Evolutionary conservation across 2,888 invertebrate genomes (phyloP), one percentile per base, ranked within the genome.

Genomic region (Halocaridina rubra): DNA sequence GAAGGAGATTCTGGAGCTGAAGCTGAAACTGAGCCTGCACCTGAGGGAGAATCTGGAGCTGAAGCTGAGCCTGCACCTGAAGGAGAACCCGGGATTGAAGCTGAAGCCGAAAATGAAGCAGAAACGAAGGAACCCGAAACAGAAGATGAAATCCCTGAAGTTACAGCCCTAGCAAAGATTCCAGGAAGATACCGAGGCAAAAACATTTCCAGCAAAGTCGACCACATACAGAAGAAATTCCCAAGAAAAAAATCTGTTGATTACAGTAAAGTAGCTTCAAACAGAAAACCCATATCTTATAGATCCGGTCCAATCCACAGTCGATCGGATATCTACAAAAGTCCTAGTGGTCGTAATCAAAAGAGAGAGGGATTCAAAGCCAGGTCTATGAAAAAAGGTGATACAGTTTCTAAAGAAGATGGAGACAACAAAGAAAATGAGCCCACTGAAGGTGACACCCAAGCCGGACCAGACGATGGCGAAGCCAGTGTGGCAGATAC

Each of bases 201-300:
- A 24, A 39, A 13, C 30, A 19, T 7, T 16, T 1, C 10, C 30
- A 3, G 24, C 57, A n/a, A 80, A 5, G 7, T 39, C 27, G 2
- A 33, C 5, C n/a, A 59, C 7, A 59, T 19, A 16, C 10, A 71
- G 1, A n/a, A 27, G 39, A 77, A 71, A 53, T 19, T 27, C 1
- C 53, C 53, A 1, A 27, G 24, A 24, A 32, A 10, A 22, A 76
- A 76, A 27, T 30, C 39, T 3, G 4, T 33, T 24, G 76, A 81
- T 27, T 3, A 3, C 13, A 32, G 10, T 33, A 76, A 67, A 29
- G 67, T 67, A 2, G 29, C 29, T 19, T n/a, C 59, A 3, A 81
- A 76, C 33, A 64, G 81, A 19, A 81, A 81, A 22, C 81, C 81
- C 27, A 81, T 81, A 10, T 81, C 81, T 8, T 81, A 76, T 59